A percentile compares a stretch with the other conserved stretches of the same genome.
Conservation (phyloP, 1,140 invertebrate genomes). For the Ostrea denselamellosa region DNA sequence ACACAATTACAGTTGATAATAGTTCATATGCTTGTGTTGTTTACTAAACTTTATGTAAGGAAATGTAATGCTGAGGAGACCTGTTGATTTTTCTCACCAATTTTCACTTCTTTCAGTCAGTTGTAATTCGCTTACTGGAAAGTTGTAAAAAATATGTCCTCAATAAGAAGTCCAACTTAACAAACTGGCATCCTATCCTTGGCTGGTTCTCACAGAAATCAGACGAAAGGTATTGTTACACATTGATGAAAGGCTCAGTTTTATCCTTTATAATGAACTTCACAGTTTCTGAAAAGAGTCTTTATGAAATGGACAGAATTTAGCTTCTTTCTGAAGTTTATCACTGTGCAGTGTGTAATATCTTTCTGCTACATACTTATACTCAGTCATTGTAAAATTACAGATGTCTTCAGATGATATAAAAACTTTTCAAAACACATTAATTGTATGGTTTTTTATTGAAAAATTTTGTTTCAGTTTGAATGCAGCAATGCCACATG, state of each 20-base stretch:
- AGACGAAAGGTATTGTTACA: conserved; percentile 81
- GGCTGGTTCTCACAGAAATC: conserved; percentile 97
- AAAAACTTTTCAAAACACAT: too few species aligned
- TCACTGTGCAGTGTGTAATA: too few species aligned
- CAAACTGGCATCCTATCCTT: conserved; percentile 97
- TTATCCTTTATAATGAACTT: too few species aligned
- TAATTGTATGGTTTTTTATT: background rate
- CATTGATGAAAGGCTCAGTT: too few species aligned
- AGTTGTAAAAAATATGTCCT: conserved; percentile 91
- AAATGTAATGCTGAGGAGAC: background rate
- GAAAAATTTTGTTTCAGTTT: conserved; percentile 81
- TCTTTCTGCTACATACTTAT: too few species aligned
- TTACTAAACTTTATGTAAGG: background rate
- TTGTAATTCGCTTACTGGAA: conserved; percentile 89
- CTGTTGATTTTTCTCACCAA: background rate
- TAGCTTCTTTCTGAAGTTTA: too few species aligned
- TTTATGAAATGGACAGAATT: too few species aligned
- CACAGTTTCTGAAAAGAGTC: too few species aligned
- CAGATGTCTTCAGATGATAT: too few species aligned
- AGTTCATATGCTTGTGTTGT: too few species aligned
- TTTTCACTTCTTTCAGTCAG: conserved; percentile 81
- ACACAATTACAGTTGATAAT: background rate
- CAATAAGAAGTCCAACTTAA: conserved; percentile 91
- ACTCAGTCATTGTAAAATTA: too few species aligned
- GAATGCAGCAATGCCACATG: conserved; percentile 88